Percentiles rank a stretch among this genome's conserved stretches.
Evolutionary conservation across 2,797 vertebrate genomes (phyloP).

Genomic region (Buphagus erythrorhynchus): DNA sequence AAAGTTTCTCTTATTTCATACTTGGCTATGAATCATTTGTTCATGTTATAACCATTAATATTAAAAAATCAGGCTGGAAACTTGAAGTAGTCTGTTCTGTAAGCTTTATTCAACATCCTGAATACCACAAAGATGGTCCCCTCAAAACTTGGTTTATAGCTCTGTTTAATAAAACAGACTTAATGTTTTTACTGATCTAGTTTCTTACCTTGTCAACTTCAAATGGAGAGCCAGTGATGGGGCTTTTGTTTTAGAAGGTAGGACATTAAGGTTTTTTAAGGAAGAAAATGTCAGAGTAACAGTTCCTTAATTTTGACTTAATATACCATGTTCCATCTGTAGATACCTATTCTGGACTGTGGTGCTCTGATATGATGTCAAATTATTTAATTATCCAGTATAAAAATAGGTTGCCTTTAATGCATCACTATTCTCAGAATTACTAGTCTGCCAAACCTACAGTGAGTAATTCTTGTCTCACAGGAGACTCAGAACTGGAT

Average conservation of each 20-base stretch:
- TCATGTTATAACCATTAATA: constrained; percentile 46
- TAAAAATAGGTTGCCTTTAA: background rate
- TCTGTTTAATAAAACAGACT: background rate
- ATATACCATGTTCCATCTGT: background rate
- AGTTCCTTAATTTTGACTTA: background rate
- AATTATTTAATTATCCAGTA: background rate
- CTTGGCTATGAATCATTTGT: constrained; percentile 23
- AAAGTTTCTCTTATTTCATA: constrained; percentile 28
- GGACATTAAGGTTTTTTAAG: background rate
- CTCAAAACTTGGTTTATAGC: background rate
- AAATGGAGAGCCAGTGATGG: background rate
- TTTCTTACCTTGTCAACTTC: background rate
- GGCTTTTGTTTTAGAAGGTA: background rate
- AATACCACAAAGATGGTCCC: background rate
- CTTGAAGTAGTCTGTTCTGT: background rate
- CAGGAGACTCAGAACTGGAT: background rate
- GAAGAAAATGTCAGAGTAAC: background rate
- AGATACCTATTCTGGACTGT: background rate
- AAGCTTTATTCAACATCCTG: background rate
- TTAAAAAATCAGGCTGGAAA: constrained; percentile 23
- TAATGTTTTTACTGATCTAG: background rate
- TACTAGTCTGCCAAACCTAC: background rate
- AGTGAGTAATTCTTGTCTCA: background rate
- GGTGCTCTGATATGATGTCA: background rate
- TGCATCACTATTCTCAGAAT: background rate